These are phyloP conservation scores for Triops longicaudatus DNA, from an alignment of 1,140 invertebrate genomes.

Conservation along the genomic window DNA sequence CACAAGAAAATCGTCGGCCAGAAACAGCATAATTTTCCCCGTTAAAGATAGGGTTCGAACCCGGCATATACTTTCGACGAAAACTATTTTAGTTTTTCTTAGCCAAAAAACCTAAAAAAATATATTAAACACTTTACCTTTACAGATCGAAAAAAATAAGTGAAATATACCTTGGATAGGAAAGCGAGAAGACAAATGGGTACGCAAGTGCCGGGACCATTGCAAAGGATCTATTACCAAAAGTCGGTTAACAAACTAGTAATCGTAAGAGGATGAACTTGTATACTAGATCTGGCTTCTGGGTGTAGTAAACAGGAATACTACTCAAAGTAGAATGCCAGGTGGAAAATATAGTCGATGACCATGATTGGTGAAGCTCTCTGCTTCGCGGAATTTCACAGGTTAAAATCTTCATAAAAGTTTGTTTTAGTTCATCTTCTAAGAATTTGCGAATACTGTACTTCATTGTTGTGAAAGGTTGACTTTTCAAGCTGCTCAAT, in stretches of 20 bases:
- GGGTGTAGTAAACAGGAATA: constrained; percentile 58
- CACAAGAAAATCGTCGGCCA: constrained; percentile 78
- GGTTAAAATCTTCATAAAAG: constrained; percentile 21
- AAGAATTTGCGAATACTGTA: background rate
- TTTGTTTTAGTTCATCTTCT: constrained; percentile 20
- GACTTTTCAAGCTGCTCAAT: constrained; percentile 46
- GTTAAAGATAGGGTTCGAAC: constrained; percentile 79
- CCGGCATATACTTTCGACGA: constrained; percentile 89
- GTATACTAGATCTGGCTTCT: constrained; percentile 58
- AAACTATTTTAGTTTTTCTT: constrained; percentile 65
- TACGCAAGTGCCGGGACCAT: constrained; percentile 92
- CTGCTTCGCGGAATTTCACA: constrained; percentile 68
- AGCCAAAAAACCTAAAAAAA: constrained; percentile 54
- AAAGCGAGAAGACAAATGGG: constrained; percentile 68
- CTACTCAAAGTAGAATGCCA: constrained; percentile 56
- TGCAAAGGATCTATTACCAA: constrained; percentile 51
- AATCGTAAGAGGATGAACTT: no score
- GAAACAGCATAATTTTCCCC: constrained; percentile 72
- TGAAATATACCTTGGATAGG: constrained; percentile 27
- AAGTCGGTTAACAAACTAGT: constrained; percentile 17
- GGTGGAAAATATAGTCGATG: constrained; percentile 68
- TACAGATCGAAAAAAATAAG: background rate
- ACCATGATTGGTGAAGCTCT: constrained; percentile 76
- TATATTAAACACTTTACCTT: background rate
- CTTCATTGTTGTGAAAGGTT: constrained; percentile 8